phyloP scores from a whole-genome alignment of 2,113 vertebrate genomes.

The Anarrhichthys ocellatus region DNA sequence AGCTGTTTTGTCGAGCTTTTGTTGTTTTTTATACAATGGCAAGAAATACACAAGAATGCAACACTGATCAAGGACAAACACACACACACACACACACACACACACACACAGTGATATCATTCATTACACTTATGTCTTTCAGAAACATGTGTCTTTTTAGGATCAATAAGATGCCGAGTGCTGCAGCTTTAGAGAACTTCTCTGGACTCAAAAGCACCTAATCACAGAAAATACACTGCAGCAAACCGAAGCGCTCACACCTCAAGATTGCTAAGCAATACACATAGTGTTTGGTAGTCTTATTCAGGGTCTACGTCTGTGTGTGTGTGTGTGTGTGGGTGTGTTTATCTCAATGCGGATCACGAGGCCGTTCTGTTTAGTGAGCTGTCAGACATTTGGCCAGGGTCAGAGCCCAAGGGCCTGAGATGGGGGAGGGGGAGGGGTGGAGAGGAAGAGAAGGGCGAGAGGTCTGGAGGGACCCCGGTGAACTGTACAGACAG shows the following conservation, averaged over 20 bases:
- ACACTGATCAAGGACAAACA: conserved; percentile 41
- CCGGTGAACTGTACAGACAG: conserved; percentile 69
- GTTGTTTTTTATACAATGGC: conserved; percentile 53
- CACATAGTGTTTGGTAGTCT: conserved; percentile 24
- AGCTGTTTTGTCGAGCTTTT: conserved; percentile 45
- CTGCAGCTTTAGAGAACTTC: conserved; percentile 12
- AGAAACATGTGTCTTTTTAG: conserved; percentile 35
- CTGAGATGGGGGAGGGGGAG: conserved; percentile 19
- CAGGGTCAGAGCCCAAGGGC: conserved; percentile 73
- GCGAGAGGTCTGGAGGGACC: conserved; percentile 60
- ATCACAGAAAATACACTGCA: conserved; percentile 33
- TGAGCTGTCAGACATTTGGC: conserved; percentile 79
- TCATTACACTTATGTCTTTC: conserved; percentile 28
- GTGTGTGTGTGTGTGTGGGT: conserved; percentile 18
- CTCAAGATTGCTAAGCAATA: conserved; percentile 17
- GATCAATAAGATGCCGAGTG: conserved; percentile 37
- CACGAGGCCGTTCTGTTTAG: conserved; percentile 72
- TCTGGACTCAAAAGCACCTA: conserved; percentile 30
- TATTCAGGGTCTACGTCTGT: background rate
- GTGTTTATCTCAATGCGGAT: conserved; percentile 69
- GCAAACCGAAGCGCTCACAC: conserved; percentile 5
- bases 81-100: background rate
- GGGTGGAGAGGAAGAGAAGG: conserved; percentile 25
- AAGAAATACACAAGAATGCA: conserved; percentile 45
- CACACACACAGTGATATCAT: conserved; percentile 5